Percentiles rank a stretch among this genome's conserved stretches.
phyloP scores from a whole-genome alignment of 2,888 invertebrate species.

The Sialis lutaria region DNA sequence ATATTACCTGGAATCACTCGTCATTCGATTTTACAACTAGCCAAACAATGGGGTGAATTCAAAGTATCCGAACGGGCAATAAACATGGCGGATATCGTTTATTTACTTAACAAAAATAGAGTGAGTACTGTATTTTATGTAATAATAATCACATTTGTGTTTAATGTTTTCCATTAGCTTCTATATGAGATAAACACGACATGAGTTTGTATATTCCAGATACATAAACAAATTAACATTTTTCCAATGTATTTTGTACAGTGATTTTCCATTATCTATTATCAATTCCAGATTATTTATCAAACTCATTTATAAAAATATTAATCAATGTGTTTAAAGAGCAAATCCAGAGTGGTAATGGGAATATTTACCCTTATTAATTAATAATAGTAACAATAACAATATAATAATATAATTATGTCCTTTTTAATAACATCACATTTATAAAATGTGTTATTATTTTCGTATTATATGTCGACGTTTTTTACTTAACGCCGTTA shows the following conservation, averaged over 20 bases:
- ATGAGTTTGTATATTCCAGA: neutral
- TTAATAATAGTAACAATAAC: no score
- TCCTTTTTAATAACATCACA: no score
- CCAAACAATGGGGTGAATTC: conserved; percentile 71
- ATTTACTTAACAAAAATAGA: conserved; percentile 59
- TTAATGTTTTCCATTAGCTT: neutral
- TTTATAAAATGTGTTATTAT: no score
- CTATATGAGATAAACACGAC: neutral
- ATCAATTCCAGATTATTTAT: no score
- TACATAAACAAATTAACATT: neutral
- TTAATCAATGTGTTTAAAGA: neutral
- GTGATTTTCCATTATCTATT: neutral
- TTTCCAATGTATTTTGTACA: neutral
- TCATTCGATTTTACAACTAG: conserved; percentile 67
- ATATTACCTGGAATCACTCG: conserved; percentile 92
- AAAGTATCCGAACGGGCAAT: conserved; percentile 63
- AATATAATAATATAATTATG: no score
- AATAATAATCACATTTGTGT: neutral
- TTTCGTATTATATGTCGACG: no score
- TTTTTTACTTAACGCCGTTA: no score
- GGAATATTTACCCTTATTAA: conserved; percentile 4
- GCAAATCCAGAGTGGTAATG: neutral
- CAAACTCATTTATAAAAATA: conserved; percentile 1
- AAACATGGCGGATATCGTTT: conserved; percentile 67
- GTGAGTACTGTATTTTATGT: conserved; percentile 35